Evolutionary conservation across 2,113 vertebrate genomes (phyloP), one percentile per base, ranked within the genome.

Genomic region (Syngnathus typhle): DNA sequence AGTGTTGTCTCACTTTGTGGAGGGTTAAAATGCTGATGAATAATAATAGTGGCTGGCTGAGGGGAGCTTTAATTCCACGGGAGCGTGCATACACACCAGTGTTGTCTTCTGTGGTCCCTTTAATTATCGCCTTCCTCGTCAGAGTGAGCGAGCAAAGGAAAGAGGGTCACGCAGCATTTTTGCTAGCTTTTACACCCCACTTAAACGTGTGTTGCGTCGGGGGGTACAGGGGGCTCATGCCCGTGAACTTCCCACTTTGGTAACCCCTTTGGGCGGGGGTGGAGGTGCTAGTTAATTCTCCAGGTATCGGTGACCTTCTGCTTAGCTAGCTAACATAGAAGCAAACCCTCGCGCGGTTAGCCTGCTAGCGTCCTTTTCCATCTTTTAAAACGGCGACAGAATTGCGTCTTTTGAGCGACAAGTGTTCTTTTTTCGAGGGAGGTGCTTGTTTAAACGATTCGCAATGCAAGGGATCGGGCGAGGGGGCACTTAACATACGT

Each of bases 381-480:
- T 1, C 11, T n/a, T 12, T 44, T 3, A 27, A 27, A 62, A 5
- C 5, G 44, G 27, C 41, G 0, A 58, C 2, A 23, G 46, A 62
- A 62, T 16, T 13, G 11, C 23, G 41, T 12, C 21, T 27, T 62
- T 44, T 27, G 7, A 16, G 10, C 41, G 41, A 27, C 41, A 23
- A 27, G 7, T 9, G 21, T 27, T 19, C 8, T 70, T 64, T 78
- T 66, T 46, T 76, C 44, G 62, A 70, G 76, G 54, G 63, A 67
- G 54, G 15, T n/a, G 3, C 13, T 62, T 41, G 41, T 62, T 21
- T 15, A 23, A 63, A 75, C 82, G 68, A 90, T 89, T 89, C 91
- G 89, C 91, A 92, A 91, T 91, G 91, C 90, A 86, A 90, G 84
- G 89, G 87, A 84, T 88, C 84, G 54, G 46, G 7, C 23, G 56